These are phyloP conservation scores for Chlamydotis undulata DNA, from an alignment of 2,113 vertebrate species.

Conservation along the genomic window DNA sequence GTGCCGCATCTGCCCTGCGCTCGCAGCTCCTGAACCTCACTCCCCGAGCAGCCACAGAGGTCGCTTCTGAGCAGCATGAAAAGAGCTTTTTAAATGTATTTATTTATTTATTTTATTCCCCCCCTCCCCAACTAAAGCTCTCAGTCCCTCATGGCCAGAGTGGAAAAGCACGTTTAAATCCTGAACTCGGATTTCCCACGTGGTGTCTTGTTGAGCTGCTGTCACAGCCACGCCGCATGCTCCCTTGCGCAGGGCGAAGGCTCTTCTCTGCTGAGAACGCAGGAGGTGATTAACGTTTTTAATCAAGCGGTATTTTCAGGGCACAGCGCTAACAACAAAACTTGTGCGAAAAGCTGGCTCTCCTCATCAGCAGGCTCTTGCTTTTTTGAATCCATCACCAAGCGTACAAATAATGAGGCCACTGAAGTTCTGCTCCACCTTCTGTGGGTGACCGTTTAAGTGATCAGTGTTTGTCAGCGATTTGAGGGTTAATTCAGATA, in stretches of 20 bases:
- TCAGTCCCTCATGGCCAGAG: slow-evolving; percentile 3
- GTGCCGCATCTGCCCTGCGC: not conserved
- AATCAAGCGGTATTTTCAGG: not conserved
- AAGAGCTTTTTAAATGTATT: not conserved
- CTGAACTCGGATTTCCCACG: slow-evolving; percentile 4
- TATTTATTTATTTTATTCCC: not conserved
- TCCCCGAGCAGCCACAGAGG: slow-evolving; percentile 16
- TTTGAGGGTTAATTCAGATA: not conserved
- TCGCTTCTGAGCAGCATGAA: slow-evolving; percentile 15
- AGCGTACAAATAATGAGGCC: not conserved
- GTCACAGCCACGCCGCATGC: not conserved
- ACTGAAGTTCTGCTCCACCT: not conserved
- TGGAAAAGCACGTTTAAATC: slow-evolving; percentile 10
- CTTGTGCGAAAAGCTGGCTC: not conserved
- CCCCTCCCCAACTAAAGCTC: not conserved
- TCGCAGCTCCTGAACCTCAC: not conserved
- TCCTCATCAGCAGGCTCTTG: not conserved
- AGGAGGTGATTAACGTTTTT: not conserved
- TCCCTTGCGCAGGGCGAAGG: not conserved
- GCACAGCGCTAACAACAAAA: not conserved
- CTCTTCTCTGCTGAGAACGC: not conserved
- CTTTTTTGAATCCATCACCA: not conserved
- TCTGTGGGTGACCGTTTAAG: not conserved
- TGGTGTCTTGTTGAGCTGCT: slow-evolving; percentile 19
- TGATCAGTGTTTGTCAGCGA: not conserved